Conservation (phyloP, 2,797 vertebrate genomes). For the Acipenser transmontanus region DNA sequence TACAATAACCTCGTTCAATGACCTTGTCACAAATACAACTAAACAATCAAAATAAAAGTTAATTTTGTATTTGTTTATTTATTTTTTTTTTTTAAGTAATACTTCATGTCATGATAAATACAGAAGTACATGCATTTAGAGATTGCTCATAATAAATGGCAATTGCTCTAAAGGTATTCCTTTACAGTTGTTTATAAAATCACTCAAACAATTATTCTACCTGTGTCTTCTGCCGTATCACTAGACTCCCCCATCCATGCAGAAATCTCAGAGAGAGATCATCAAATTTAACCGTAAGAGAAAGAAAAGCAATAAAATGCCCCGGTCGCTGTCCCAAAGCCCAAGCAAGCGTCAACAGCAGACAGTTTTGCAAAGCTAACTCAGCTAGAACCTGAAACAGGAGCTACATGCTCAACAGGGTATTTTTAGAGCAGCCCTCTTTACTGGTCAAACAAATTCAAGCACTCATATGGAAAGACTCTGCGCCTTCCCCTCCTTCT, state of each 20-base stretch:
- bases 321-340: conserved; percentile 14
- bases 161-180: no score
- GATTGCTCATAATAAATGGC: no score
- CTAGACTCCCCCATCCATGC: conserved; percentile 46
- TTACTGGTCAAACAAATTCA: conserved; percentile 54
- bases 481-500: conserved; percentile 30
- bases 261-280: conserved; percentile 21
- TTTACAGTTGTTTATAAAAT: no score
- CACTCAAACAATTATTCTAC: conserved; percentile 31
- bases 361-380: conserved; percentile 38
- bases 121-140: no score
- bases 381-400: conserved; percentile 60
- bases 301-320: conserved; percentile 16
- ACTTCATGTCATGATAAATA: no score
- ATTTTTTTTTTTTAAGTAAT: no score
- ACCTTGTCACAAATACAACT: no score
- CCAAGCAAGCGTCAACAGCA: conserved; percentile 31
- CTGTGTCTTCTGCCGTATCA: conserved; percentile 63
- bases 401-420: conserved; percentile 48
- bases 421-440: conserved; percentile 71
- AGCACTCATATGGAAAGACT: conserved; percentile 56
- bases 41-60: no score
- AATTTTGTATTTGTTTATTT: no score
- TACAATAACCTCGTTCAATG: no score
- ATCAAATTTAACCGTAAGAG: conserved; percentile 2